Percentiles rank a stretch among this genome's conserved stretches.
These are phyloP conservation scores for Pachyuromys duprasi DNA, from an alignment of 2,797 vertebrate genomes.

Conservation along the genomic window DNA sequence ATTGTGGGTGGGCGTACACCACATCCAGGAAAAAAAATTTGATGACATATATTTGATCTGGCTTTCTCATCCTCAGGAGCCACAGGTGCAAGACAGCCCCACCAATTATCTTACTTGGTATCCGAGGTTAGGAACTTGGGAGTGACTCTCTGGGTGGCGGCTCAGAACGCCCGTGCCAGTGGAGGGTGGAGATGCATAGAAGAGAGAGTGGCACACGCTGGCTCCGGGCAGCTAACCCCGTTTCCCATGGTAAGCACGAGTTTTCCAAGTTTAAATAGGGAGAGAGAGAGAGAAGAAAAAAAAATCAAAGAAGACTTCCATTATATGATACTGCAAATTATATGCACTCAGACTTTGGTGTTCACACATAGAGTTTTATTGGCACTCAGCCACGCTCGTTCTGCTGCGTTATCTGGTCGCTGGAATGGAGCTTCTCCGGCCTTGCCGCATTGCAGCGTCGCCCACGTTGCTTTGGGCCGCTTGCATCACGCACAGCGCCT, in stretches of 20 bases:
- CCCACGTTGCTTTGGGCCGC: neutral
- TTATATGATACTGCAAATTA: constrained; percentile 5
- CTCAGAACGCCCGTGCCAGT: neutral
- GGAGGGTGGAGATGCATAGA: neutral
- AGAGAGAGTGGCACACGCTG: neutral
- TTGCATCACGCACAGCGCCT: neutral
- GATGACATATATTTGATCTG: neutral
- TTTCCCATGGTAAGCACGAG: neutral
- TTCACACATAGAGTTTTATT: constrained; percentile 32
- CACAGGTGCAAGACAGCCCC: neutral
- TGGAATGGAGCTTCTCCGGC: too few relatives aligned
- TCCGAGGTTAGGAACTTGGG: neutral
- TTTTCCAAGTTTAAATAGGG: neutral
- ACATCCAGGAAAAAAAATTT: neutral
- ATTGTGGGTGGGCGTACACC: too few relatives aligned
- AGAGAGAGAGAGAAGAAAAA: neutral
- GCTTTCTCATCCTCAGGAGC: neutral
- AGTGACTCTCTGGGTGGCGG: neutral
- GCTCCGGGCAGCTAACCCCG: neutral
- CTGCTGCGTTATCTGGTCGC: neutral
- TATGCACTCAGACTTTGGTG: neutral
- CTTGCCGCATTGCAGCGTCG: neutral
- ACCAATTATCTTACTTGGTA: neutral
- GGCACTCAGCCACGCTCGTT: neutral
- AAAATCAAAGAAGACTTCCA: neutral